phyloP scores from a whole-genome alignment of 2,113 vertebrate genomes.

The Dipodomys ordii region DNA sequence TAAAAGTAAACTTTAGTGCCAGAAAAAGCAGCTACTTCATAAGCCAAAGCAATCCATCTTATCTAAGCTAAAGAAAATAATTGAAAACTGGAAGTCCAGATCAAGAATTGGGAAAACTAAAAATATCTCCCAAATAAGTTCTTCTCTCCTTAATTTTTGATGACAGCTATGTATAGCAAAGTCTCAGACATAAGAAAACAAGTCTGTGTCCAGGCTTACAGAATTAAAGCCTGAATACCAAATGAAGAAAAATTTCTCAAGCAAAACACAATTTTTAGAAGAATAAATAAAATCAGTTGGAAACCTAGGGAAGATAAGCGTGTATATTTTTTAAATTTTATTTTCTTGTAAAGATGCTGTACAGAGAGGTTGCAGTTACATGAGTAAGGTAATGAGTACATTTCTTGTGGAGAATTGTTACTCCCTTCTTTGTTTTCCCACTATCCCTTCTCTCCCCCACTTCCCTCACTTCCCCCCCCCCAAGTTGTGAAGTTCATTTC shows the following conservation, averaged over 20 bases:
- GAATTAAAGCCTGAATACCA: constrained; percentile 12
- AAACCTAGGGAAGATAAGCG: neutral
- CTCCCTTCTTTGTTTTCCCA: too few relatives aligned
- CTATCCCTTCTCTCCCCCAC: too few relatives aligned
- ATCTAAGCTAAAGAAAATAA: constrained; percentile 53
- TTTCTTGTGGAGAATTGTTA: too few relatives aligned
- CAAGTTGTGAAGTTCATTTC: too few relatives aligned
- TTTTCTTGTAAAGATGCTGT: too few relatives aligned
- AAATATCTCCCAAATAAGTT: constrained; percentile 57
- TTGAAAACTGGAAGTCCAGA: constrained; percentile 54
- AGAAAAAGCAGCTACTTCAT: neutral
- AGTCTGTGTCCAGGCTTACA: neutral
- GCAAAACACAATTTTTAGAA: neutral
- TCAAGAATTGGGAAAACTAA: constrained; percentile 24
- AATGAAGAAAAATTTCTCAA: neutral
- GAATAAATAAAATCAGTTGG: neutral
- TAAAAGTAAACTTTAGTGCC: constrained; percentile 48
- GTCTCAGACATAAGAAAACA: constrained; percentile 37
- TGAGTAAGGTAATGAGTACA: too few relatives aligned
- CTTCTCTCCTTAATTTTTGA: constrained; percentile 57
- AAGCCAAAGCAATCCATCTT: constrained; percentile 51
- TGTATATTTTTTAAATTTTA: neutral
- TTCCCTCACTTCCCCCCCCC: too few relatives aligned
- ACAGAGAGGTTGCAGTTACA: too few relatives aligned
- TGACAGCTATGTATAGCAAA: constrained; percentile 20